These are phyloP conservation scores for Aporophyla lueneburgensis DNA, from an alignment of 2,888 invertebrate species.

Conservation along the genomic window DNA sequence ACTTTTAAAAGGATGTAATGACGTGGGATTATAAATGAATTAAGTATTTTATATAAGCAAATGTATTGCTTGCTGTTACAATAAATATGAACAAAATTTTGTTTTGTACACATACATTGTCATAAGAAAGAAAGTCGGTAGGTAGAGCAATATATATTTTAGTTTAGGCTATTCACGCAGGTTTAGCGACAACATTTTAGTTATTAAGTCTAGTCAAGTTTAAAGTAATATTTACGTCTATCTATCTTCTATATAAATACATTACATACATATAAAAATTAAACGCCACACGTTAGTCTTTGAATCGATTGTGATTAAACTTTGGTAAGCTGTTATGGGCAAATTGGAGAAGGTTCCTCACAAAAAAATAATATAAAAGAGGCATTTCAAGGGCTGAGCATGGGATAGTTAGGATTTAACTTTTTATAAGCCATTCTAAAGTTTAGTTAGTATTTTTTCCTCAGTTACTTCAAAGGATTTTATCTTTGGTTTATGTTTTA, in stretches of 20 bases:
- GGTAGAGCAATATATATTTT: neutral
- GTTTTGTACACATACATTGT: neutral
- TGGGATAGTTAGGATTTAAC: neutral
- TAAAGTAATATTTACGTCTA: neutral
- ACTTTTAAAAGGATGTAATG: constrained; percentile 20
- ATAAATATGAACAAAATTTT: neutral
- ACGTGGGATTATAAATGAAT: constrained; percentile 8
- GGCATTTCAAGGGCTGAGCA: too few species aligned
- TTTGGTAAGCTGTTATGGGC: too few species aligned
- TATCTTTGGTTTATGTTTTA: neutral
- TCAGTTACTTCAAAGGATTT: neutral
- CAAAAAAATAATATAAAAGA: too few species aligned
- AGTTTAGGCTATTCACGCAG: neutral
- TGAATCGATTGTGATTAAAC: too few species aligned
- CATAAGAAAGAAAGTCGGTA: neutral
- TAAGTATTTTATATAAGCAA: neutral
- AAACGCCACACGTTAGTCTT: too few species aligned
- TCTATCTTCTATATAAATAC: too few species aligned
- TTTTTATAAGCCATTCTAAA: neutral
- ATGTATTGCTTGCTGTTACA: neutral
- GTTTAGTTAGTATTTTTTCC: neutral
- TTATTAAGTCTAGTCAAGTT: neutral
- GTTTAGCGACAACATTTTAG: neutral
- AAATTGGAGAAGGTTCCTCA: too few species aligned
- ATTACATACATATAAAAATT: too few species aligned